Evolutionary conservation across 2,888 invertebrate genomes (phyloP), one percentile per base, ranked within the genome.

Genomic region (Athalia rosae): DNA sequence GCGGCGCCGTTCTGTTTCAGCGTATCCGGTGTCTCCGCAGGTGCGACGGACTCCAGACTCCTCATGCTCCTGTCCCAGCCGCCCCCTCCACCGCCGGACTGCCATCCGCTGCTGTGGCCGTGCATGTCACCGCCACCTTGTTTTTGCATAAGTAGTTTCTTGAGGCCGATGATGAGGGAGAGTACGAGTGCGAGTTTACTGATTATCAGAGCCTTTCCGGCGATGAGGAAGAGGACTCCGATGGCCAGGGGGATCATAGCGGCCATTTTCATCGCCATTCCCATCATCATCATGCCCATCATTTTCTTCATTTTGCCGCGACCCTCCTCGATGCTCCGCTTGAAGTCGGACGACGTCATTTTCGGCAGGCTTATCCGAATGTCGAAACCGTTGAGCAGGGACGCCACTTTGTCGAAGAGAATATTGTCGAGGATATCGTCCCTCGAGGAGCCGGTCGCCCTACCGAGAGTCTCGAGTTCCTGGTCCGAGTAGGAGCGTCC

Each of bases 201-300:
- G 79, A 95, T 94, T 85, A 96, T 96, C 79, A 96, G 90, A n/a
- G 96, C 96, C 88, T 97, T 97, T 77, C 96, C 96, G 8, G 96
- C 96, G 80, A 96, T 87, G 45, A 96, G 90, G 91, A 96, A 96
- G 7, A 97, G 92, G 9, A 94, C 94, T 58, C 95, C 96, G 84
- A 96, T 95, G 6, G 95, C 95, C 3, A 96, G 87, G 0, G 96
- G 96, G 45, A 96, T 92, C 92, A 96, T 91, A 3, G 95, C 95
- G 28, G 95, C 94, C 93, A 96, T 93, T 90, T 96, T 96, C 93
- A 95, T 96, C 4, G 94, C 94, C 81, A 94, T 93, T 5, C 95
- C 96, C 95, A 96, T 96, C 94, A 96, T 95, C 95, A 97, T 95
- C 93, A 95, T 95, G 53, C 95, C 93, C 95, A 96, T 95, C 95